Evolutionary conservation across 2,113 vertebrate genomes (phyloP).

Genomic region (Chelonoidis abingdonii): DNA sequence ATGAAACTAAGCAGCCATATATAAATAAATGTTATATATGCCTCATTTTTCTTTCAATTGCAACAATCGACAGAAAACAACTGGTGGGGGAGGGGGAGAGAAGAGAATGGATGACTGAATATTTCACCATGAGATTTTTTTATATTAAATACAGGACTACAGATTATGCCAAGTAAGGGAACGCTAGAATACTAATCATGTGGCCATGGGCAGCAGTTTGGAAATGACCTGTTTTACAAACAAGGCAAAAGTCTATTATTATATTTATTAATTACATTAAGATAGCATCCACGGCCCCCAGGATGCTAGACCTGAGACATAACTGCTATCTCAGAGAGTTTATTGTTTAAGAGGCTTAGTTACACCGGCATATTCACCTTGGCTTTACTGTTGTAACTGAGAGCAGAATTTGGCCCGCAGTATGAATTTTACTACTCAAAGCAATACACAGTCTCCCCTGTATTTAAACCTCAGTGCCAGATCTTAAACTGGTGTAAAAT

Average conservation of each 20-base stretch:
- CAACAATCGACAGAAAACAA: slow-evolving; percentile 37
- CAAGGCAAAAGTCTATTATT: background rate
- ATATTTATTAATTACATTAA: background rate
- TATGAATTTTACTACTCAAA: background rate
- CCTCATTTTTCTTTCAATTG: background rate
- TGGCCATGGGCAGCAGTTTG: fast-evolving
- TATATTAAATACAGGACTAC: background rate
- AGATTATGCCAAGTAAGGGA: background rate
- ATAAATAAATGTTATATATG: background rate
- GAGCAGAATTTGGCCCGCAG: background rate
- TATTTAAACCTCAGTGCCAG: background rate
- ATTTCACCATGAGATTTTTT: background rate
- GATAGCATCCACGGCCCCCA: background rate
- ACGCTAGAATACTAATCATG: fast-evolving
- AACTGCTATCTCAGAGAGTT: background rate
- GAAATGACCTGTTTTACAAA: background rate
- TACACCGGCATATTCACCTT: background rate
- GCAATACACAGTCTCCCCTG: fast-evolving
- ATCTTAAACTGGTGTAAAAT: background rate
- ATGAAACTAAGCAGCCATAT: slow-evolving; percentile 39
- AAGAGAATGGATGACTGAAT: background rate
- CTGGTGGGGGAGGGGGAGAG: background rate
- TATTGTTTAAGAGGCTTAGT: background rate
- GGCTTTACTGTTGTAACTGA: background rate
- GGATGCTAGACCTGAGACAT: background rate